These are phyloP conservation scores for Eupelmus urozonus DNA, from an alignment of 2,888 invertebrate genomes.

Conservation along the genomic window DNA sequence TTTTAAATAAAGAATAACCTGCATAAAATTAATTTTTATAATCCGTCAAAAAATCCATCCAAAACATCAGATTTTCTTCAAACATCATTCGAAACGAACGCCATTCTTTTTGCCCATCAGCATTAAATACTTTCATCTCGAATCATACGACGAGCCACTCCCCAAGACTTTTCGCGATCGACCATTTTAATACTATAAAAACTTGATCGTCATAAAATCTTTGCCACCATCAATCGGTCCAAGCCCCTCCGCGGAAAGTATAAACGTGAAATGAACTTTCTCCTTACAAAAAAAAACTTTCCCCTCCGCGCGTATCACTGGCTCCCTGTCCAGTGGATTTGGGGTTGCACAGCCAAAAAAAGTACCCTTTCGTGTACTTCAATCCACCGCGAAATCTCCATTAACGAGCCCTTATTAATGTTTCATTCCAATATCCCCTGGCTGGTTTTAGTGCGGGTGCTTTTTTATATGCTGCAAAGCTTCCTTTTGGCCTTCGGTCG, in stretches of 20 bases:
- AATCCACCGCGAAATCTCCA: slow-evolving; percentile 53
- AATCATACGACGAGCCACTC: background rate
- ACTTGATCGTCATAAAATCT: slow-evolving; percentile 14
- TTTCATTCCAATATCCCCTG: slow-evolving; percentile 35
- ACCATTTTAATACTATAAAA: background rate
- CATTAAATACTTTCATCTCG: background rate
- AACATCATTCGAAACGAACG: background rate
- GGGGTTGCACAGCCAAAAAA: background rate
- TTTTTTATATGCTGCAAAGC: slow-evolving; percentile 22
- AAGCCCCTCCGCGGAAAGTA: background rate
- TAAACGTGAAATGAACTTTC: slow-evolving; percentile 9
- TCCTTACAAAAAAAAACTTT: slow-evolving; percentile 12
- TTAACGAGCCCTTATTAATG: slow-evolving; percentile 56
- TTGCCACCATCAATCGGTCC: slow-evolving; percentile 11
- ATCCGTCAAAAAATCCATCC: too few relatives aligned
- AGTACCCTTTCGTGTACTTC: slow-evolving; percentile 4
- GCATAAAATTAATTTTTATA: too few relatives aligned
- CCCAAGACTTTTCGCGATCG: background rate
- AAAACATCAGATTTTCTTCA: background rate
- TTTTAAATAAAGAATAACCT: too few relatives aligned
- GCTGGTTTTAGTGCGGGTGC: slow-evolving; percentile 26
- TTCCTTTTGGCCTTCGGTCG: too few relatives aligned
- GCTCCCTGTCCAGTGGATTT: background rate
- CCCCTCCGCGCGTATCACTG: background rate
- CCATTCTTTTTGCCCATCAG: background rate